These are phyloP conservation scores for Schizothorax lantsangensis DNA, from an alignment of 2,797 vertebrate genomes.

Conservation along the genomic window DNA sequence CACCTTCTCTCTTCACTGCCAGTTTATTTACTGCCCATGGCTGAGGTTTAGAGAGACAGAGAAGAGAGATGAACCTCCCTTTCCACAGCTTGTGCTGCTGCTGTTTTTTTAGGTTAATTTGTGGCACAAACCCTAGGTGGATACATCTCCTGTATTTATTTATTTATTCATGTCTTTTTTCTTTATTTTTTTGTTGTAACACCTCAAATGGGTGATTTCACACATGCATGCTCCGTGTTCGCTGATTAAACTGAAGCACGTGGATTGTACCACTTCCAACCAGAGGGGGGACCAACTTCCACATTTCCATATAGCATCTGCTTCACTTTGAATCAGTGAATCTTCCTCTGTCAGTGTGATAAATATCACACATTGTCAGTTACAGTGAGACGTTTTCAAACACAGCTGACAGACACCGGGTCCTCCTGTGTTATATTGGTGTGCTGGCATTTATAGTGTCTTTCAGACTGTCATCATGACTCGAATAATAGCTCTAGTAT, in stretches of 20 bases:
- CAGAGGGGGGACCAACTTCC: constrained; percentile 60
- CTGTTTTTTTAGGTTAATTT: constrained; percentile 37
- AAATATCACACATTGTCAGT: constrained; percentile 64
- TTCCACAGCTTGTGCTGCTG: constrained; percentile 38
- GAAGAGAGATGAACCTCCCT: constrained; percentile 65
- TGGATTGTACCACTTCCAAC: constrained; percentile 60
- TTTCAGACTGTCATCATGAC: constrained; percentile 27
- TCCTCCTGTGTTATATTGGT: not conserved
- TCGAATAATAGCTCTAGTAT: constrained; percentile 8
- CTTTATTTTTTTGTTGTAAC: constrained; percentile 22
- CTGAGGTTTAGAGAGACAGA: constrained; percentile 69
- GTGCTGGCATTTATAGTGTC: not conserved
- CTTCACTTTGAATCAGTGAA: constrained; percentile 65
- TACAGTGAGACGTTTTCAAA: constrained; percentile 64
- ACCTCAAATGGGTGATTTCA: constrained; percentile 54
- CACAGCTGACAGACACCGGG: constrained; percentile 34
- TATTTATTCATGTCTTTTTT: constrained; percentile 15
- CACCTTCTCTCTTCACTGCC: constrained; percentile 74
- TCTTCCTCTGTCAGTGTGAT: constrained; percentile 61
- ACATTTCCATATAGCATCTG: constrained; percentile 61
- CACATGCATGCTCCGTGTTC: constrained; percentile 60
- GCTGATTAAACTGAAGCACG: constrained; percentile 61
- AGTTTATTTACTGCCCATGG: constrained; percentile 78
- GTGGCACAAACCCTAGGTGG: constrained; percentile 33
- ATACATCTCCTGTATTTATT: constrained; percentile 35